phyloP scores from a whole-genome alignment of 2,797 vertebrate species.

The Lutra lutra region DNA sequence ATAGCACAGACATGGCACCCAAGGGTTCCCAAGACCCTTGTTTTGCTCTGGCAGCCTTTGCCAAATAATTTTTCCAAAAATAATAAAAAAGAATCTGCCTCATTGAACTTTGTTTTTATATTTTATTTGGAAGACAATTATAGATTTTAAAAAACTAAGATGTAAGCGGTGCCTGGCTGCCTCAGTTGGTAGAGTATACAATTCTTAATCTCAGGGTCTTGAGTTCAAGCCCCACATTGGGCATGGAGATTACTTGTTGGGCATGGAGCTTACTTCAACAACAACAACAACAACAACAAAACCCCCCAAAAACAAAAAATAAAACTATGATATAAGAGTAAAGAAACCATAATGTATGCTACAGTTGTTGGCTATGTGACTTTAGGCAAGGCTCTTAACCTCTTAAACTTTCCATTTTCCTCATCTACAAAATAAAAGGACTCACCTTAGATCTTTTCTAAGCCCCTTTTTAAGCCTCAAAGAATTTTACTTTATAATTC shows the following conservation, averaged over 20 bases:
- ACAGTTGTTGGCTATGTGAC: not conserved
- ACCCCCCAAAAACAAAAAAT: not conserved
- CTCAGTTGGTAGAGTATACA: not conserved
- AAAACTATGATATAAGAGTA: not conserved
- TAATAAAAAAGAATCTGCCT: not conserved
- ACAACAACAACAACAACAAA: not conserved
- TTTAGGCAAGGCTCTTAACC: conserved; percentile 2
- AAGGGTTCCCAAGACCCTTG: not conserved
- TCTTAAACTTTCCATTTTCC: not conserved
- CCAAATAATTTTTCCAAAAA: not conserved
- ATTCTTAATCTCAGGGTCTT: not conserved
- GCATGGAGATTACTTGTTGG: not conserved
- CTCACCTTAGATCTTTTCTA: not conserved
- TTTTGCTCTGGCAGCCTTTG: not conserved
- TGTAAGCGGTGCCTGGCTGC: not conserved
- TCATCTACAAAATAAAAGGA: not conserved
- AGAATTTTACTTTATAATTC: conserved; percentile 18
- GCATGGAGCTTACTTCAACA: not conserved
- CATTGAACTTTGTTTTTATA: not conserved
- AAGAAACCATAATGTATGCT: not conserved
- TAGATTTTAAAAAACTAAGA: not conserved
- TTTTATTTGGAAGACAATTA: conserved; percentile 22
- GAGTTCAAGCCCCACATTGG: not conserved
- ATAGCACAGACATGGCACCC: not conserved
- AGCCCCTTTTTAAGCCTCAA: not conserved